Base-by-base conservation (phyloP, 2,113 vertebrate species). In the Maccullochella peelii region DNA sequence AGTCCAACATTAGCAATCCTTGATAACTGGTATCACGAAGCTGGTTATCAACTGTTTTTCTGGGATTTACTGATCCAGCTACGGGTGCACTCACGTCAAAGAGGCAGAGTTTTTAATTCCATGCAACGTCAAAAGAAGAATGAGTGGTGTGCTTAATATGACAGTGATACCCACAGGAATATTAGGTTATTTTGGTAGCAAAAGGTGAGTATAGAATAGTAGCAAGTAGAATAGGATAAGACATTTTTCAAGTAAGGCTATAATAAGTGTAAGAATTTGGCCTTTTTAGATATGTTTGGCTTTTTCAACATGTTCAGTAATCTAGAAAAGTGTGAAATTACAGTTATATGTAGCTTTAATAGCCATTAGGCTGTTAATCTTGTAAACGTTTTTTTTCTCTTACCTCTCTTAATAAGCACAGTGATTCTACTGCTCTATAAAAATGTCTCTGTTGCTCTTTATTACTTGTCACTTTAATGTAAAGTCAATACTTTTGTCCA, bases 41-140 rank as follows among this genome's bases (percentile, higher is more conserved):
- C 33, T 63, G 20, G 52, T 79, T 68, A 20, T 52, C 0, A 63
- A 3, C 47, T 61, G 52, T 67, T 25, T 7, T 40, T 16, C 10
- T 2, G 8, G 9, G 10, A 59, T 47, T 76, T 38, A 76, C 55
- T 50, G 54, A 54, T 47, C 5, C n/a, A 58, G 16, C 8, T 52
- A 38, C 8, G 1, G 9, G 23, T 42, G 16, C 1, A 1, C n/a
- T 75, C 27, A 33, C 2, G 6, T 36, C 27, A 44, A 44, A 44
- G 15, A 25, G 50, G 27, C 42, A 49, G 8, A 74, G 44, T 11
- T 68, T 38, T 59, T 49, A 36, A 59, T 69, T 23, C n/a, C 21
- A 25, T 58, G 11, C 30, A 73, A 10, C 67, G 75, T 63, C 33
- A 55, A 47, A 83, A 23, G 11, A 82, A 21, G n/a, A 4, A 20